These are phyloP conservation scores for Acromyrmex charruanus DNA, from an alignment of 1,140 invertebrate genomes.

Conservation along the genomic window DNA sequence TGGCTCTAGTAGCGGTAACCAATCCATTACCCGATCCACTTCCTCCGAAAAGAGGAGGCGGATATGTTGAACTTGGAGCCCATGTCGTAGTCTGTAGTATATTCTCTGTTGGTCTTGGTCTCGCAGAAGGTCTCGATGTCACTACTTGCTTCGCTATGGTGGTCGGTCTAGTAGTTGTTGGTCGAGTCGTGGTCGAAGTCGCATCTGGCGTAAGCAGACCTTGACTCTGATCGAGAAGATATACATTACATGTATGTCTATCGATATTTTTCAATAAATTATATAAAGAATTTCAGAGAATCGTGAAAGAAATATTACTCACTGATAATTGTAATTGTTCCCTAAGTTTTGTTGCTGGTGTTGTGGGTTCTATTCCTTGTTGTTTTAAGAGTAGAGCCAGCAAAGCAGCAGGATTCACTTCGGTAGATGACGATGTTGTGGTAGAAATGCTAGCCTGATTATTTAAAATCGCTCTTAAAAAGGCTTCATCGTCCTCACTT, in stretches of 20 bases:
- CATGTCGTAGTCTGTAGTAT: conserved; percentile 68
- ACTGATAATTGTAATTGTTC: conserved; percentile 88
- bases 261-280: neutral
- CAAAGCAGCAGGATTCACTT: conserved; percentile 88
- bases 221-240: neutral
- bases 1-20: conserved; percentile 90
- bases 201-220: neutral
- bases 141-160: conserved; percentile 72
- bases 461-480: conserved; percentile 79
- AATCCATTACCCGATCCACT: conserved; percentile 70
- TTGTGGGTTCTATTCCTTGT: conserved; percentile 89
- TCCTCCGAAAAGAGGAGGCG: conserved; percentile 82
- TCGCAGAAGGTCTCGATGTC: conserved; percentile 49
- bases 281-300: conserved; percentile 19
- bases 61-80: conserved; percentile 83
- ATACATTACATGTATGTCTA: too few relatives aligned
- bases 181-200: conserved; percentile 59
- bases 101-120: conserved; percentile 62
- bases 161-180: conserved; percentile 59
- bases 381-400: conserved; percentile 90
- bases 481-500: conserved; percentile 78
- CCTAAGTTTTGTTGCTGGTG: conserved; percentile 86
- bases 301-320: conserved; percentile 79
- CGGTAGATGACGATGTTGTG: conserved; percentile 21
- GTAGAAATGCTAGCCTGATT: conserved; percentile 67